phyloP scores from a whole-genome alignment of 2,888 invertebrate genomes.

The Lingula anatina region DNA sequence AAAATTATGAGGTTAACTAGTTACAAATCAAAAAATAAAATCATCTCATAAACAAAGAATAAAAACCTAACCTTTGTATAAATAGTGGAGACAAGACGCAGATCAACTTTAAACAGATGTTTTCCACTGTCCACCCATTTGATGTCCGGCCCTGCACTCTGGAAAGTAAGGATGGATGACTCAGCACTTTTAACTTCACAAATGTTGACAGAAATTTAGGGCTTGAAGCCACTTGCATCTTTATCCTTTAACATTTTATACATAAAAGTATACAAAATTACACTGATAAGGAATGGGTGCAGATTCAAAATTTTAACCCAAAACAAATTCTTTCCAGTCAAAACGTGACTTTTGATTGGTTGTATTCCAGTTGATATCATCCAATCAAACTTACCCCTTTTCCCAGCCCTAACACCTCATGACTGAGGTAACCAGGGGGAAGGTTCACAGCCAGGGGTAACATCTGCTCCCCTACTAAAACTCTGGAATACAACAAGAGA shows the following conservation, averaged over 20 bases:
- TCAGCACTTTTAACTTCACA: too few species aligned
- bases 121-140: constrained; percentile 90
- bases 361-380: background rate
- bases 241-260: too few species aligned
- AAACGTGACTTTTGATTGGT: too few species aligned
- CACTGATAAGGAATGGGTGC: too few species aligned
- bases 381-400: constrained; percentile 62
- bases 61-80: constrained; percentile 61
- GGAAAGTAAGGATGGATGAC: too few species aligned
- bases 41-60: too few species aligned
- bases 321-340: background rate
- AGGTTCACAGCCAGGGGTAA: constrained; percentile 83
- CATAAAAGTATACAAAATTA: too few species aligned
- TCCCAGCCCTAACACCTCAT: constrained; percentile 83
- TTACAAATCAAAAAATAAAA: too few species aligned
- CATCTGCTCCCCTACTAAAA: constrained; percentile 75
- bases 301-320: background rate
- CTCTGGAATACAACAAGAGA: constrained; percentile 60
- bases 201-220: too few species aligned
- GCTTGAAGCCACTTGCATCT: too few species aligned
- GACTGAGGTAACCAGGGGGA: constrained; percentile 82
- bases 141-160: constrained; percentile 82
- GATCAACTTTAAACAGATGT: constrained; percentile 76
- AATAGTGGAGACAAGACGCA: constrained; percentile 84
- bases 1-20: too few species aligned